Evolutionary conservation across 2,797 vertebrate species (phyloP).

Genomic region (Rhinatrema bivittatum): DNA sequence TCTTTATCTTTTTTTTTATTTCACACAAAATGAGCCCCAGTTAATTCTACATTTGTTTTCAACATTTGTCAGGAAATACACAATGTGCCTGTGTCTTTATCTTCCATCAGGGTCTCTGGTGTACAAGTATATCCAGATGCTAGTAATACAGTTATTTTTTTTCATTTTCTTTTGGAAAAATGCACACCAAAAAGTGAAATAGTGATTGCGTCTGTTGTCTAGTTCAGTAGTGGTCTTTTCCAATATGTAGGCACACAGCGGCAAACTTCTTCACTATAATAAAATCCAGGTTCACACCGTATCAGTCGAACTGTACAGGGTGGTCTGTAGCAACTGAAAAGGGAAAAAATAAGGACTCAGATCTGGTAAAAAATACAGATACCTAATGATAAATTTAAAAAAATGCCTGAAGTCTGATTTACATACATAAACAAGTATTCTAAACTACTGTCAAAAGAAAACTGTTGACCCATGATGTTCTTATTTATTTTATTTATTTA

Average conservation of each 20-base stretch:
- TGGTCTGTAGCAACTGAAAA: slow-evolving; percentile 77
- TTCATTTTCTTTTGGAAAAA: slow-evolving; percentile 29
- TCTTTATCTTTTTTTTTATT: too few relatives aligned
- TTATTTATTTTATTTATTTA: too few relatives aligned
- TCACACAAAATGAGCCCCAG: slow-evolving; percentile 29
- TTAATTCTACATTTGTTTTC: slow-evolving; percentile 31
- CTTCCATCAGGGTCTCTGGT: slow-evolving; percentile 40
- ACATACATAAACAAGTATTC: not conserved
- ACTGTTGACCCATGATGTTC: too few relatives aligned
- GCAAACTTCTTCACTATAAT: slow-evolving; percentile 89
- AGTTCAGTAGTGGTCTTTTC: slow-evolving; percentile 74
- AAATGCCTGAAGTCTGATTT: not conserved
- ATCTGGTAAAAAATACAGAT: not conserved
- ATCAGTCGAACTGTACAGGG: slow-evolving; percentile 73
- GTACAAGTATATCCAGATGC: slow-evolving; percentile 40
- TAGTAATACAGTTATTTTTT: slow-evolving; percentile 32
- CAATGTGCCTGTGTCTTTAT: slow-evolving; percentile 23
- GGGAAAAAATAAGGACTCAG: not conserved
- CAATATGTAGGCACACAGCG: slow-evolving; percentile 87
- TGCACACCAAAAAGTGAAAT: slow-evolving; percentile 11
- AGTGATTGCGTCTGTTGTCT: slow-evolving; percentile 11
- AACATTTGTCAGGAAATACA: slow-evolving; percentile 31
- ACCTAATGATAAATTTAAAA: not conserved
- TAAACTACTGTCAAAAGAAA: too few relatives aligned
- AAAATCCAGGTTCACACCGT: slow-evolving; percentile 75